Evolutionary conservation across 2,888 invertebrate genomes (phyloP), one percentile per base, ranked within the genome.

Genomic region (Rapana venosa): DNA sequence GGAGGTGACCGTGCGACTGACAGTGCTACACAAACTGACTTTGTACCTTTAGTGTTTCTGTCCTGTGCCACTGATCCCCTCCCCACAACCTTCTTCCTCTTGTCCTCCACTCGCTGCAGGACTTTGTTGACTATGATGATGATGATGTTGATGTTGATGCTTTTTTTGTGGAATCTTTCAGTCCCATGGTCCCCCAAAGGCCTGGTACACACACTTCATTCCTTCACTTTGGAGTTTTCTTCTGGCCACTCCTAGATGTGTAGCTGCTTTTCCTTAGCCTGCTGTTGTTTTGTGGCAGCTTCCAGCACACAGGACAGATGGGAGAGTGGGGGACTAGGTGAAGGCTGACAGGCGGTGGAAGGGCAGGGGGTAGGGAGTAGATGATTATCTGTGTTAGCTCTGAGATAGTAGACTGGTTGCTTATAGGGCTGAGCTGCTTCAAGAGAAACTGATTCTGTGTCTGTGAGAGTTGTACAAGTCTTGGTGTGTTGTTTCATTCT

Each of bases 121-220:
- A n/a, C 32, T 61, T 87, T 70, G 66, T 35, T 70, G 32, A 70
- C 11, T 30, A 26, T 26, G n/a, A n/a, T 32, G 30, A 66, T 56
- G n/a, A 74, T 30, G 87, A 61, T 86, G 86, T 32, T 30, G 58
- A 61, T 70, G 61, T 66, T 74, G 74, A 74, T 66, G 32, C 47
- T 87, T 87, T 35, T 17, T 36, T 74, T 89, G 32, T 85, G 89
- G 89, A 89, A 89, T 89, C 85, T 89, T 30, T 70, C 81, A 66
- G 61, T 88, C 70, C 83, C 84, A 77, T 58, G 77, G 70, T 56
- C 56, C 70, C 35, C 35, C 84, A 35, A 26, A n/a, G 77, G 66
- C 88, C 35, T 35, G 89, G 88, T 84, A 83, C 36, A 89, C 89
- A 89, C 83, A 70, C 11, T 85, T 85, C 89, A 89, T 89, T 85